These are phyloP conservation scores for Mythimna ferrago DNA, from an alignment of 2,888 invertebrate genomes.

Conservation along the genomic window DNA sequence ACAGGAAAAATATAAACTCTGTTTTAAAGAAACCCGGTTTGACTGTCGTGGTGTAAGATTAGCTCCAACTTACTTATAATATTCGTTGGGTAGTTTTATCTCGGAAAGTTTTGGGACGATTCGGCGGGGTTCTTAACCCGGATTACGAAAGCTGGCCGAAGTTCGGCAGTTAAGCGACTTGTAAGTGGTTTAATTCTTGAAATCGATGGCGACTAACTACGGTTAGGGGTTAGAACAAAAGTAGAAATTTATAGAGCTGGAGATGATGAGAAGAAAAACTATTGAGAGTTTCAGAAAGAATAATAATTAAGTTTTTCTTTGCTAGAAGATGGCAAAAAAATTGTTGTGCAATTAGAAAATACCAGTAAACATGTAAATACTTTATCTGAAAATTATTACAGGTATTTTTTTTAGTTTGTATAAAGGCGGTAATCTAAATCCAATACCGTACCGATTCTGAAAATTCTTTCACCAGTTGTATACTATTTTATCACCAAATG, in stretches of 20 bases:
- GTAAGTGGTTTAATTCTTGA: constrained; percentile 69
- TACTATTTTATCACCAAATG: no score
- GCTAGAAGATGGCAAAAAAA: background rate
- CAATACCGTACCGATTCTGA: no score
- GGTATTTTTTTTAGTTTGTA: no score
- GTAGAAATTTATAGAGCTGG: constrained; percentile 8
- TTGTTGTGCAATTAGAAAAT: background rate
- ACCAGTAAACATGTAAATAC: no score
- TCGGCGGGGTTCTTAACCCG: constrained; percentile 57
- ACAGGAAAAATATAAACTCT: constrained; percentile 17
- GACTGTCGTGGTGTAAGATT: constrained; percentile 52
- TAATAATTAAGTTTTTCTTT: background rate
- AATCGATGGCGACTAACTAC: constrained; percentile 68
- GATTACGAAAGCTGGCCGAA: constrained; percentile 69
- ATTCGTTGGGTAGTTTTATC: constrained; percentile 66
- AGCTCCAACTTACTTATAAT: constrained; percentile 55
- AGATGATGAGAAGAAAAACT: background rate
- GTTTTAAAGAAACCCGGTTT: constrained; percentile 41
- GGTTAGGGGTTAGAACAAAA: background rate
- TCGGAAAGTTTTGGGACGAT: constrained; percentile 55
- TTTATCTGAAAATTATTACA: no score
- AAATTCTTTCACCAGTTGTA: no score
- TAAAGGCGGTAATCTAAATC: no score
- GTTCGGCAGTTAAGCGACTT: constrained; percentile 72
- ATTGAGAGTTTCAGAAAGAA: background rate